Evolutionary conservation across 2,797 vertebrate species (phyloP).

Genomic region (Pogoniulus pusillus): DNA sequence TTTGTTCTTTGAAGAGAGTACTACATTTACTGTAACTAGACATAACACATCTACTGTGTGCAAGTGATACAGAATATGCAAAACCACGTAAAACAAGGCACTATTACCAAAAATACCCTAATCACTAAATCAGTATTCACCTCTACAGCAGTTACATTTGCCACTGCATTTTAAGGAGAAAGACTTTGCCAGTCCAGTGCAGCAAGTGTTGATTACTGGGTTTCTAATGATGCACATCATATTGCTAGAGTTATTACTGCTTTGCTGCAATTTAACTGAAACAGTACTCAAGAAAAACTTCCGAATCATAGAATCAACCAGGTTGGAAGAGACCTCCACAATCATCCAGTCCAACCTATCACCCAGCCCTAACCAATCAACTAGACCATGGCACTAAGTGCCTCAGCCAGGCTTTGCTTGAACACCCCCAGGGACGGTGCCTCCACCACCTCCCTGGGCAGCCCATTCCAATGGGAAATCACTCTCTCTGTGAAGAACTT

Average conservation of each 20-base stretch:
- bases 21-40: background rate
- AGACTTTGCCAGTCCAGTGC: background rate
- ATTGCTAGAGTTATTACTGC: background rate
- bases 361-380: too few relatives aligned
- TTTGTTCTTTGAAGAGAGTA: background rate
- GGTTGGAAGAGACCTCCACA: too few relatives aligned
- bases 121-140: background rate
- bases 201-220: background rate
- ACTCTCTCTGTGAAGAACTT: too few relatives aligned
- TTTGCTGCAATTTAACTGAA: background rate
- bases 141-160: background rate
- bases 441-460: too few relatives aligned
- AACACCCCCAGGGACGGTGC: too few relatives aligned
- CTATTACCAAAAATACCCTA: background rate
- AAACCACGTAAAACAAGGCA: background rate
- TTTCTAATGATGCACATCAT: background rate
- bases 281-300: background rate
- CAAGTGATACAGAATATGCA: background rate
- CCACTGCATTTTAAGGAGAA: background rate
- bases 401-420: too few relatives aligned
- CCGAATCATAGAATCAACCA: too few relatives aligned
- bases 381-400: too few relatives aligned
- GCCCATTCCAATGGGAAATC: too few relatives aligned
- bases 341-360: too few relatives aligned
- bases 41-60: background rate